Percentiles rank a stretch among this genome's conserved stretches.
Conservation (phyloP, 2,888 invertebrate species). For the Idaea straminata region DNA sequence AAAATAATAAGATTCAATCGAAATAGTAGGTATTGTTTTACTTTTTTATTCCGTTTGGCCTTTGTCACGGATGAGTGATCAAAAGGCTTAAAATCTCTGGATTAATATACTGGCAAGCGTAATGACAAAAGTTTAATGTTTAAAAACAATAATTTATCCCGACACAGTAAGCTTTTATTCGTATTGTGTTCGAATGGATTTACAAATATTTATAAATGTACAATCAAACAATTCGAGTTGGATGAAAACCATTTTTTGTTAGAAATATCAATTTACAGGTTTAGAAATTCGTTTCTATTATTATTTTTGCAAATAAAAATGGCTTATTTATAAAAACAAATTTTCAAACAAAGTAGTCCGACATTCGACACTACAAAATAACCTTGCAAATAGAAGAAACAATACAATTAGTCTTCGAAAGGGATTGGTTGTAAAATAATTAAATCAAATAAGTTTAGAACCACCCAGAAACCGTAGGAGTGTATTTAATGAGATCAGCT, state of each 20-base stretch:
- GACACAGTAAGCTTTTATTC: conserved; percentile 4
- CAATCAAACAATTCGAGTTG: too few species aligned
- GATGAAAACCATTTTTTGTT: too few species aligned
- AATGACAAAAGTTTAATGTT: conserved; percentile 22
- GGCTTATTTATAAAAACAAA: too few species aligned
- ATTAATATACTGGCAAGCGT: conserved; percentile 3
- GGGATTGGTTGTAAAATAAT: background rate
- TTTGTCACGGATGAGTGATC: conserved; percentile 18
- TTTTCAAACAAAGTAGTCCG: too few species aligned
- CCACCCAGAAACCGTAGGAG: background rate
- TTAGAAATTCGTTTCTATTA: too few species aligned
- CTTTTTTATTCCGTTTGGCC: background rate
- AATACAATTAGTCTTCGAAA: too few species aligned
- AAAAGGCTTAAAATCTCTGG: conserved; percentile 18
- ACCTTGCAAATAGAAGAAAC: too few species aligned
- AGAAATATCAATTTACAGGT: too few species aligned
- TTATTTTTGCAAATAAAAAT: too few species aligned
- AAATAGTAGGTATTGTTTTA: too few species aligned
- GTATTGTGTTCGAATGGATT: background rate
- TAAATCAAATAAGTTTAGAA: background rate
- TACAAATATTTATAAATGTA: background rate
- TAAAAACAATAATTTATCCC: conserved; percentile 17
- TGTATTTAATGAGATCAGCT: background rate
- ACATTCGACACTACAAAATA: too few species aligned
- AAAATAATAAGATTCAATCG: too few species aligned